Conservation (phyloP, 2,797 vertebrate species). For the Glyptemys insculpta region DNA sequence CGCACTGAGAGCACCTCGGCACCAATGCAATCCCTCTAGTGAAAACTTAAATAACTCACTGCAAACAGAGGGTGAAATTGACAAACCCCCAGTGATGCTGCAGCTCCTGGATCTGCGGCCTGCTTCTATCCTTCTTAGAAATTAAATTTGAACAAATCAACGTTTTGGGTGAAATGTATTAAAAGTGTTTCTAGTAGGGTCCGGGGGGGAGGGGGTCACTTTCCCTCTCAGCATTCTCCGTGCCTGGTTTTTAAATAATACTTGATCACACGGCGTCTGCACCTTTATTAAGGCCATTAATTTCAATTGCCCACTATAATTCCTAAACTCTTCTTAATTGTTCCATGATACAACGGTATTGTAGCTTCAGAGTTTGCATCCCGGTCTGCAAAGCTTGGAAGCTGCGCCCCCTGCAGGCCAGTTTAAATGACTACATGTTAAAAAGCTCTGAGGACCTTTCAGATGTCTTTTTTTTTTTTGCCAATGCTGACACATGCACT, state of each 20-base stretch:
- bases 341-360: not conserved
- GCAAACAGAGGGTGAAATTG: not conserved
- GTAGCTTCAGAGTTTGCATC: not conserved
- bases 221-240: not conserved
- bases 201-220: not conserved
- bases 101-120: not conserved
- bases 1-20: fast-evolving
- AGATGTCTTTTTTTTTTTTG: not conserved
- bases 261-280: not conserved
- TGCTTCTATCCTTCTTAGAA: not conserved
- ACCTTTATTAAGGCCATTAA: conserved; percentile 34
- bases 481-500: not conserved
- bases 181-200: not conserved
- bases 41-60: not conserved
- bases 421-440: not conserved
- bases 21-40: not conserved
- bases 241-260: not conserved
- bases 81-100: not conserved
- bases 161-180: not conserved
- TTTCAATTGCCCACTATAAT: conserved; percentile 28
- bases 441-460: not conserved
- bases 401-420: not conserved
- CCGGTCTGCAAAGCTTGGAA: not conserved
- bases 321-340: conserved; percentile 25
- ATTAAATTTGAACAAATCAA: not conserved